Percentiles rank a stretch among this genome's conserved stretches.
These are phyloP conservation scores for Hermetia illucens DNA, from an alignment of 1,140 invertebrate species.

Conservation along the genomic window DNA sequence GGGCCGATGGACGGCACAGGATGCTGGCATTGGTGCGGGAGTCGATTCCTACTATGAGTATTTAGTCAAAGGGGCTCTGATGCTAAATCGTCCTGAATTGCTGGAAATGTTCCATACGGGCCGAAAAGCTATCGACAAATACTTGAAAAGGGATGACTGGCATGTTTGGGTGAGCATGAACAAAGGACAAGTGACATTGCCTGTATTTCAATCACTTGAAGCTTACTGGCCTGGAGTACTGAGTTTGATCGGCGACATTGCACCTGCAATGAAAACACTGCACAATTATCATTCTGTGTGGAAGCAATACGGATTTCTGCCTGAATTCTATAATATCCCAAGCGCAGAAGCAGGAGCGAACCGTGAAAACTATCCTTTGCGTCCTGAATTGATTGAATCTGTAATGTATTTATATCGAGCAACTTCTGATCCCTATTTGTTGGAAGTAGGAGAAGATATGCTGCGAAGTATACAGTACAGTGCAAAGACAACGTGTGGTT, in stretches of 20 bases:
- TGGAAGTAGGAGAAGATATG: conserved; percentile 84
- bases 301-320: conserved; percentile 93
- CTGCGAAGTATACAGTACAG: conserved; percentile 79
- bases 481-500: conserved; percentile 86
- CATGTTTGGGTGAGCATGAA: conserved; percentile 95
- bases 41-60: conserved; percentile 99
- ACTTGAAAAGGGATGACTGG: conserved; percentile 87
- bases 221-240: conserved; percentile 97
- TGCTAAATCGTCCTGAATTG: conserved; percentile 70
- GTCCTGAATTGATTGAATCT: conserved; percentile 93
- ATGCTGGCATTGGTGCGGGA: conserved; percentile 84
- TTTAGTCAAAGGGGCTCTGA: conserved; percentile 82
- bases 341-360: conserved; percentile 69
- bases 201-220: conserved; percentile 96
- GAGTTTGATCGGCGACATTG: conserved; percentile 79
- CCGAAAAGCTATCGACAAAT: conserved; percentile 68
- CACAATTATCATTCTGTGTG: conserved; percentile 94
- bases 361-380: conserved; percentile 85
- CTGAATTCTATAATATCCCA: conserved; percentile 94
- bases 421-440: conserved; percentile 79
- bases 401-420: conserved; percentile 93
- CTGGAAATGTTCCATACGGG: conserved; percentile 85
- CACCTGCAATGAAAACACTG: conserved; percentile 79
- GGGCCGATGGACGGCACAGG: conserved; percentile 92
- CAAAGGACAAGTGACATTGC: conserved; percentile 86